A percentile compares a stretch with the other conserved stretches of the same genome.
Evolutionary conservation across 2,888 invertebrate species (phyloP).

Genomic region (Formica aserva): DNA sequence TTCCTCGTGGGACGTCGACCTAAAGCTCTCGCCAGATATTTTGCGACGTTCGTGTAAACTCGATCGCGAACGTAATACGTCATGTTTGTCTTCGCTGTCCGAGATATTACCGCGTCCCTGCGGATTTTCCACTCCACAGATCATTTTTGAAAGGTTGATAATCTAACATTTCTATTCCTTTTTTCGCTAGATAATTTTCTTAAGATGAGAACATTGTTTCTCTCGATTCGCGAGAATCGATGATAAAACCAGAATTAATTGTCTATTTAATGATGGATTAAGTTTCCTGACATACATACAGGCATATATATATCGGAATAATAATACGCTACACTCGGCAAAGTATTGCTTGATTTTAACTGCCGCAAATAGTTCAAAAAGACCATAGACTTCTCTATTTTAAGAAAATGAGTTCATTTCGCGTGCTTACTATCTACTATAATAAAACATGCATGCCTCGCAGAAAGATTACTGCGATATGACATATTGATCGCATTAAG

Average conservation of each 20-base stretch:
- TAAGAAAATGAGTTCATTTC: neutral
- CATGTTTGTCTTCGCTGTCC: constrained; percentile 33
- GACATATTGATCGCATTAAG: constrained; percentile 15
- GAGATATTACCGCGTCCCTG: constrained; percentile 3
- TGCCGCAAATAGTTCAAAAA: neutral
- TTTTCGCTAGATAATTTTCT: neutral
- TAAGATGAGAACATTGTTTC: neutral
- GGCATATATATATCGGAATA: neutral
- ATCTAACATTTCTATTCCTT: constrained; percentile 5
- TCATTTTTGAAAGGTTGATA: constrained; percentile 26
- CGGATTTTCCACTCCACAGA: constrained; percentile 30
- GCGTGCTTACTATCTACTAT: neutral
- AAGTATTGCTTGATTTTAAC: neutral
- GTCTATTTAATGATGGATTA: neutral
- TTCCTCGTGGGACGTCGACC: constrained; percentile 51
- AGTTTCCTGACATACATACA: neutral
- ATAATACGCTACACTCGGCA: neutral
- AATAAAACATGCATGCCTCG: neutral
- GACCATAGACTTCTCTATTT: neutral
- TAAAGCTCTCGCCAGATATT: constrained; percentile 52
- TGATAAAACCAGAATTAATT: neutral
- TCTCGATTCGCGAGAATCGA: neutral
- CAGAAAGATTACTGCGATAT: neutral
- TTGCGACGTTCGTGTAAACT: constrained; percentile 56
- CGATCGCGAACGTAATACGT: constrained; percentile 51